Evolutionary conservation across 2,888 invertebrate species (phyloP), one percentile per base, ranked within the genome.

Genomic region (Dicyrtoma fusca): DNA sequence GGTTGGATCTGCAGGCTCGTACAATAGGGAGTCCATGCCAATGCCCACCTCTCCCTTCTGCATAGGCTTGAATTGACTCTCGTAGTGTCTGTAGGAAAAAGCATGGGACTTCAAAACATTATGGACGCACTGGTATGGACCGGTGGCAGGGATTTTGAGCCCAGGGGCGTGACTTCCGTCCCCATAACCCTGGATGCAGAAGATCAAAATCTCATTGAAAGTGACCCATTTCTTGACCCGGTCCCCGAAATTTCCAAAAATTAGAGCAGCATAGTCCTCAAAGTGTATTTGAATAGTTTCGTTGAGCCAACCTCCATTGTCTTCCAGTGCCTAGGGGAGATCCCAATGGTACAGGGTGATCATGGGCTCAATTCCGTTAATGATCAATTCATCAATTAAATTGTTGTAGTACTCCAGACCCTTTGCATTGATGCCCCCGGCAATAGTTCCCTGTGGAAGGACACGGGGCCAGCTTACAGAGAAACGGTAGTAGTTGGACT

Each of bases 21-120:
- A 69, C 77, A 76, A 80, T 44, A 55, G 59, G n/a, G 73, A 65
- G 55, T 75, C 75, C 17, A 79, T 57, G 10, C 79, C 75, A 8
- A 81, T 79, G 10, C 81, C 81, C 44, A 80, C 70, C 42, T 74
- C 57, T 8, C 80, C 80, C n/a, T 73, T 51, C 71, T 81, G 81
- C 1, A 25, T 42, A 8, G 23, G 21, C 53, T 78, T 86, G 79
- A 86, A 91, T 78, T 87, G 84, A 49, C 85, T 83, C 70, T 89
- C 84, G 81, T 90, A 90, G 51, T 89, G 81, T 62, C 86, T 85
- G 81, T 88, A 91, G 1, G 86, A 88, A 68, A 85, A 85, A 0
- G 88, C 89, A 82, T 91, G 91, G 0, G 89, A 88, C 72, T 88
- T 83, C 19, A 92, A 82, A 69, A 88, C 83, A 80, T 89, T 88